Percentiles rank a stretch among this genome's conserved stretches.
phyloP scores from a whole-genome alignment of 2,113 vertebrate species.

The Megaptera novaeangliae region DNA sequence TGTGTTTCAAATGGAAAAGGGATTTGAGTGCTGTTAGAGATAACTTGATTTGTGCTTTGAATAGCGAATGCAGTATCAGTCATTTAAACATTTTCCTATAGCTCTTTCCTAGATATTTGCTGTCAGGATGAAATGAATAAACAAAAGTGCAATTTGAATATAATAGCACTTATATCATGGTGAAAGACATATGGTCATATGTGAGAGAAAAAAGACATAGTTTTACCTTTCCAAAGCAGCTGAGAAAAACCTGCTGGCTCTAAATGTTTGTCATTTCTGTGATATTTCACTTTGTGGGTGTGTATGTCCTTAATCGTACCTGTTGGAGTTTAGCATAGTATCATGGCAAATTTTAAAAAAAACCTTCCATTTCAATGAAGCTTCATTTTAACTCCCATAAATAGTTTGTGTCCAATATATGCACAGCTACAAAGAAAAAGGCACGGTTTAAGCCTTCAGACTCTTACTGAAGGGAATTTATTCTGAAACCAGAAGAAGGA shows the following conservation, averaged over 20 bases:
- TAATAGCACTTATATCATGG: neutral
- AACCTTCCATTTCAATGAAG: neutral
- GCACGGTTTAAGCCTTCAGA: neutral
- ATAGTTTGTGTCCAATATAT: neutral
- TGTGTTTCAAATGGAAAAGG: slow-evolving; percentile 7
- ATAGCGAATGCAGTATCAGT: slow-evolving; percentile 25
- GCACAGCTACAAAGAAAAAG: neutral
- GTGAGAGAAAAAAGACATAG: neutral
- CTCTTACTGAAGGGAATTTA: neutral
- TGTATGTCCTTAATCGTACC: neutral
- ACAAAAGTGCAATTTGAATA: neutral
- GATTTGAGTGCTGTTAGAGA: slow-evolving; percentile 29
- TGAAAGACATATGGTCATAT: neutral
- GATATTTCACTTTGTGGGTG: neutral
- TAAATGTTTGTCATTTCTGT: neutral
- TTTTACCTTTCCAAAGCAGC: neutral
- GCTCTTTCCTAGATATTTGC: neutral
- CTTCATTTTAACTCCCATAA: neutral
- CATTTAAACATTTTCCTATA: slow-evolving; percentile 27
- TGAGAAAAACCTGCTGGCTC: neutral
- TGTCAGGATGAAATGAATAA: slow-evolving; percentile 31
- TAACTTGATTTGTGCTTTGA: slow-evolving; percentile 51
- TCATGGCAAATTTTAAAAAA: neutral
- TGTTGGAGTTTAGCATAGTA: neutral
- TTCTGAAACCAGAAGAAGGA: neutral